These are phyloP conservation scores for Aphyosemion australe DNA, from an alignment of 2,113 vertebrate genomes.

Conservation along the genomic window DNA sequence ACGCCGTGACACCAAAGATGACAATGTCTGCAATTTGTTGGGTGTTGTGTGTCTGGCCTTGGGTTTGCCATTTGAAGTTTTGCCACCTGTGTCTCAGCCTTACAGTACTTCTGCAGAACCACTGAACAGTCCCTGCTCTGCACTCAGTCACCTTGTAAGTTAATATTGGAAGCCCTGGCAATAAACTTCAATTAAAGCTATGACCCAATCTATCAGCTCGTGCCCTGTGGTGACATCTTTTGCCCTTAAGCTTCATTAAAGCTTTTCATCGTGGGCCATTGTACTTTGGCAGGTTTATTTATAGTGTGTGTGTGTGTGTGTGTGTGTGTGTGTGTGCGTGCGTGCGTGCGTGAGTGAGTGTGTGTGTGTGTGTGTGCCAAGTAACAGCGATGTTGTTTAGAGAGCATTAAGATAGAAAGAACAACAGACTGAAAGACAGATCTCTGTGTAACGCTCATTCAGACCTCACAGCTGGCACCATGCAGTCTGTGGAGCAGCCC, in stretches of 20 bases:
- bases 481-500: conserved; percentile 48
- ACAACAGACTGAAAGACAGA: conserved; percentile 50
- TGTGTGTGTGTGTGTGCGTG: conserved; percentile 14
- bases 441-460: conserved; percentile 67
- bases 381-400: conserved; percentile 67
- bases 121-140: conserved; percentile 39
- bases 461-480: conserved; percentile 70
- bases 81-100: conserved; percentile 67
- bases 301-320: conserved; percentile 24
- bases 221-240: conserved; percentile 54
- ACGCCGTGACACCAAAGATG: conserved; percentile 67
- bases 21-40: conserved; percentile 74
- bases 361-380: conserved; percentile 38
- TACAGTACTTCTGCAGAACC: conserved; percentile 59
- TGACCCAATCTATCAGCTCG: conserved; percentile 56
- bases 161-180: conserved; percentile 62
- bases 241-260: conserved; percentile 71
- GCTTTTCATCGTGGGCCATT: conserved; percentile 56
- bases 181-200: conserved; percentile 68
- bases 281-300: conserved; percentile 68
- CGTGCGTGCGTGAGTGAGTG: conserved; percentile 1
- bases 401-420: conserved; percentile 63
- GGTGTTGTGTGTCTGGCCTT: conserved; percentile 64
- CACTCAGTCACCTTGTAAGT: conserved; percentile 63
- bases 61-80: conserved; percentile 67